These are phyloP conservation scores for Leptinotarsa rubiginosa DNA, from an alignment of 2,888 invertebrate genomes.

Conservation along the genomic window DNA sequence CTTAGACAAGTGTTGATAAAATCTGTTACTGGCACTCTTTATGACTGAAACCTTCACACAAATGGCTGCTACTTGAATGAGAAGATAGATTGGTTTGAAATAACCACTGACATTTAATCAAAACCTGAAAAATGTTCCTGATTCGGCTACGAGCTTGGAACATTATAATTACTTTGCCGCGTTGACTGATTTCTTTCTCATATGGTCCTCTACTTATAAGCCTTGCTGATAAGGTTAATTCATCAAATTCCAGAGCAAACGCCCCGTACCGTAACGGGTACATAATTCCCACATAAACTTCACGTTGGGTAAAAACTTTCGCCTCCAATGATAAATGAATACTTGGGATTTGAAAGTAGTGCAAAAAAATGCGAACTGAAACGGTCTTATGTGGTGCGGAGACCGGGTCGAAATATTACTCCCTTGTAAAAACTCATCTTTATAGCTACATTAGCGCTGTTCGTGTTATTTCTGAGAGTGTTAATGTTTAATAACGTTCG, in stretches of 20 bases:
- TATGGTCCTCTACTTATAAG: neutral
- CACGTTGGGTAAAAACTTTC: slow-evolving; percentile 11
- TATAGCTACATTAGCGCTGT: slow-evolving; percentile 53
- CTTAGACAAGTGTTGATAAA: too few relatives aligned
- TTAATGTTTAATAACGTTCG: slow-evolving; percentile 48
- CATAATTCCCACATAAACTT: slow-evolving; percentile 17
- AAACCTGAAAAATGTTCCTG: neutral
- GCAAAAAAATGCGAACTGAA: slow-evolving; percentile 58
- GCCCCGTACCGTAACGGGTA: neutral
- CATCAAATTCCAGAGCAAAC: neutral
- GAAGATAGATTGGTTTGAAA: too few relatives aligned
- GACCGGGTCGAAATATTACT: slow-evolving; percentile 54
- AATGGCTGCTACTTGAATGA: too few relatives aligned
- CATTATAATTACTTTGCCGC: neutral
- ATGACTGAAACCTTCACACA: too few relatives aligned
- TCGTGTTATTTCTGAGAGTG: slow-evolving; percentile 52
- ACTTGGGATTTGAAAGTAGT: slow-evolving; percentile 55
- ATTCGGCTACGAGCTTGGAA: neutral
- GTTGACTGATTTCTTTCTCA: neutral
- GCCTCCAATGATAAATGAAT: slow-evolving; percentile 59
- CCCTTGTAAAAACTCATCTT: slow-evolving; percentile 48
- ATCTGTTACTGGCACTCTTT: too few relatives aligned
- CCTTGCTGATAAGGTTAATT: slow-evolving; percentile 7
- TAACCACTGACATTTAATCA: too few relatives aligned
- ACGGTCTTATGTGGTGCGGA: slow-evolving; percentile 54